Evolutionary conservation across 2,797 vertebrate species (phyloP).

Genomic region (Melanotaenia boesemani): DNA sequence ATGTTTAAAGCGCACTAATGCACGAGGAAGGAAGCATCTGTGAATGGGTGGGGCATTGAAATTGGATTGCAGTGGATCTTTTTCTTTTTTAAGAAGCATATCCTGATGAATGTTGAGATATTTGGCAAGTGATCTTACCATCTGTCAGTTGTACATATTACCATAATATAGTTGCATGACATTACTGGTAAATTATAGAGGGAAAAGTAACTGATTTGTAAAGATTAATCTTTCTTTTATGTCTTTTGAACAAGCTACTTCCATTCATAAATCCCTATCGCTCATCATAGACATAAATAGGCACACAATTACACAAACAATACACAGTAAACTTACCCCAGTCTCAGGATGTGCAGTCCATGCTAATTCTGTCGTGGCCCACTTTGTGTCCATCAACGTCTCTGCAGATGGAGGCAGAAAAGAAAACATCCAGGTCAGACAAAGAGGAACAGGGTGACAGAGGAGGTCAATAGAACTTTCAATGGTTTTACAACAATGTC

Average conservation of each 20-base stretch:
- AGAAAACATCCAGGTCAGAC: slow-evolving; percentile 56
- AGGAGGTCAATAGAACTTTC: slow-evolving; percentile 55
- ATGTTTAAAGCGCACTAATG: slow-evolving; percentile 28
- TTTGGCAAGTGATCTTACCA: slow-evolving; percentile 4
- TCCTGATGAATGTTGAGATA: slow-evolving; percentile 46
- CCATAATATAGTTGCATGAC: neutral
- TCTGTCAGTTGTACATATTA: neutral
- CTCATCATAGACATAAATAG: neutral
- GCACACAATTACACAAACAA: slow-evolving; percentile 9
- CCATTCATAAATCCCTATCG: slow-evolving; percentile 2
- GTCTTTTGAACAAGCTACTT: neutral
- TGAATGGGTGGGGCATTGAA: slow-evolving; percentile 45
- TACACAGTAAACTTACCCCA: slow-evolving; percentile 86
- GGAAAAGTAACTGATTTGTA: neutral
- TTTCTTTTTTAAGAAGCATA: slow-evolving; percentile 44
- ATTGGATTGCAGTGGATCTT: slow-evolving; percentile 57
- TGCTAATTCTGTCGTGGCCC: slow-evolving; percentile 96
- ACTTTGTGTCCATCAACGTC: slow-evolving; percentile 98
- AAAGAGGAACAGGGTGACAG: slow-evolving; percentile 34
- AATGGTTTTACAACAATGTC: slow-evolving; percentile 59
- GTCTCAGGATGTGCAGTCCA: slow-evolving; percentile 97
- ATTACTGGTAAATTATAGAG: neutral
- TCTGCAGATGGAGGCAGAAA: slow-evolving; percentile 83
- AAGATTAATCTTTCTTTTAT: neutral
- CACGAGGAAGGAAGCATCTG: slow-evolving; percentile 47